Conservation (phyloP, 2,797 vertebrate genomes). For the Hipposideros larvatus region DNA sequence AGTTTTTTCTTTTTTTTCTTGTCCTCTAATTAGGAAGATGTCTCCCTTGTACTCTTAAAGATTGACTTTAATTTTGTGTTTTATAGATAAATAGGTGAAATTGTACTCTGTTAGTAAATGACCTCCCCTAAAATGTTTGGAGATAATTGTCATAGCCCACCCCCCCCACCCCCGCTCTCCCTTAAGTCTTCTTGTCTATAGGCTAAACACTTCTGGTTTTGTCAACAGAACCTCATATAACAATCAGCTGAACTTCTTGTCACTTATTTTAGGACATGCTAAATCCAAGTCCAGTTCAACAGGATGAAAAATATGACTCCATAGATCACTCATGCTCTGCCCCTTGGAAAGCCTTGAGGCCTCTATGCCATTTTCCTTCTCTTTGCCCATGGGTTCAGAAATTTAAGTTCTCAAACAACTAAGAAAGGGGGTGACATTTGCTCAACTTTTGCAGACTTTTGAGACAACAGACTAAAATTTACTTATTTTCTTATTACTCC, state of each 20-base stretch:
- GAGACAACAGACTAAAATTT: background rate
- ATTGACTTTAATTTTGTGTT: background rate
- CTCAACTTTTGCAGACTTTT: background rate
- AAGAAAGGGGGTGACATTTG: background rate
- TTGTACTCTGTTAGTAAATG: background rate
- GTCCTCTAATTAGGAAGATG: background rate
- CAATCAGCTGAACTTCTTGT: background rate
- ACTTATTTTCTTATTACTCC: background rate
- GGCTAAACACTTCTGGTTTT: background rate
- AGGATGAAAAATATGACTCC: background rate
- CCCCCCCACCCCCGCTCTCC: background rate
- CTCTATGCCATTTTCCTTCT: background rate
- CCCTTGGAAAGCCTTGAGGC: background rate
- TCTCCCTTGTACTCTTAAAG: background rate
- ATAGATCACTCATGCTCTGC: background rate
- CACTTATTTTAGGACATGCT: background rate
- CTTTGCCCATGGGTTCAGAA: background rate
- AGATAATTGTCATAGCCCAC: background rate
- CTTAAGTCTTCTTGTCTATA: background rate
- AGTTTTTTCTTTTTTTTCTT: background rate
- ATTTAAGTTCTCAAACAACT: background rate
- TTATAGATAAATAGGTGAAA: background rate
- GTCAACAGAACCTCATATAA: background rate
- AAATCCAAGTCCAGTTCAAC: background rate
- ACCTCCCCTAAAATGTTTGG: background rate